Evolutionary conservation across 2,797 vertebrate genomes (phyloP), one percentile per base, ranked within the genome.

Genomic region (Rallus crepitans): DNA sequence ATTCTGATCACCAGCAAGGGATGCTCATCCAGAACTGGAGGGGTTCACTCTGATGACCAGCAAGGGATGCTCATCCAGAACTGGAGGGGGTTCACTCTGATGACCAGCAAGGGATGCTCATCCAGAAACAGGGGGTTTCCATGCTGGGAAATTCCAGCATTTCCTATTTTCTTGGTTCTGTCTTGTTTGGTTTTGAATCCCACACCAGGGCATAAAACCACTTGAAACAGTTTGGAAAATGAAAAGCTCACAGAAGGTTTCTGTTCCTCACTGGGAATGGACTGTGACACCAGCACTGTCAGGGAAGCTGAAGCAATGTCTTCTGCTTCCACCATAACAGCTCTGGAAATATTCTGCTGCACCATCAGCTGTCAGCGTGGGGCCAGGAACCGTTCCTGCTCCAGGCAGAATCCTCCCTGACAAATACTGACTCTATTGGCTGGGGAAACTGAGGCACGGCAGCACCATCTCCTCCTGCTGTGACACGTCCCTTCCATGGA

Each of bases 401-500:
- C 16, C 30, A 25, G 61, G 28, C 33, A 69, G 28, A 23, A 8
- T 0, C 3, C 37, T 28, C 40, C n/a, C 82, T 37, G 27, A 42
- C 18, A 16, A 45, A 16, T 5, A 0, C 9, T 12, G 30, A 3
- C 15, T n/a, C 68, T 21, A 2, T 1, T 5, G 33, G 15, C 25
- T 3, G 60, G 64, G 82, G 56, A 88, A 84, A 76, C 69, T 31
- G 73, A 90, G 82, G 90, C 68, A 68, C 12, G 0, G 33, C 1
- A 0, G 24, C 39, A 68, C 28, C 17, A 0, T 4, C 53, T 63
- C 64, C 31, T 47, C 1, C 23, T 57, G 50, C 68, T n/a, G 28
- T 1, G 1, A 45, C 13, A 28, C 15, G 10, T 47, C 69, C 57
- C 14, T 2, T 8, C 23, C 15, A 4, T 0, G 0, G 37, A 14